These are phyloP conservation scores for Homarus gammarus DNA, from an alignment of 2,888 invertebrate species.

Conservation along the genomic window DNA sequence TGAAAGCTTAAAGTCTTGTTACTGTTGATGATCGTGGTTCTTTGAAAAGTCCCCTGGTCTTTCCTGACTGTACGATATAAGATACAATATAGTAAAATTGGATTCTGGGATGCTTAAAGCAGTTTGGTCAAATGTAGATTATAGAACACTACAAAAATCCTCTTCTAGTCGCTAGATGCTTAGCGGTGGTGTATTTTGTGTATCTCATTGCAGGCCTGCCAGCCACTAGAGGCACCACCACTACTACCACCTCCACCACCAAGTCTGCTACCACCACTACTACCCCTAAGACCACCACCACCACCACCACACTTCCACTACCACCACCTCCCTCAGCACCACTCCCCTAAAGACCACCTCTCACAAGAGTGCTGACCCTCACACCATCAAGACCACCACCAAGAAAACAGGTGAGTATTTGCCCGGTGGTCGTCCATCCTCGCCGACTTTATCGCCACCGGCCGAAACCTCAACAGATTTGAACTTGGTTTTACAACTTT, in stretches of 20 bases:
- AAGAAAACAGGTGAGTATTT: conserved; percentile 65
- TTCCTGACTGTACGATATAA: neutral
- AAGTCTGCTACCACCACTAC: conserved; percentile 52
- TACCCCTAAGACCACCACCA: conserved; percentile 54
- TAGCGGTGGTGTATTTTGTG: conserved; percentile 41
- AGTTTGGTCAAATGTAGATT: conserved; percentile 31
- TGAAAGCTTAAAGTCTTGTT: neutral
- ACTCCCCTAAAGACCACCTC: conserved; percentile 48
- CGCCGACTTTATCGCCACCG: too few species aligned
- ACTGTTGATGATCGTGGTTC: neutral
- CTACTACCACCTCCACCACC: conserved; percentile 61
- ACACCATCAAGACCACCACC: conserved; percentile 45
- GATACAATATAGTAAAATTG: neutral
- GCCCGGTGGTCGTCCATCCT: neutral
- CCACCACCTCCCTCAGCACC: conserved; percentile 51
- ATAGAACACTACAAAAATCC: conserved; percentile 38
- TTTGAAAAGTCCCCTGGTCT: neutral
- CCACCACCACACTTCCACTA: too few species aligned
- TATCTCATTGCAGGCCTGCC: conserved; percentile 52
- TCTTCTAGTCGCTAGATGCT: conserved; percentile 55
- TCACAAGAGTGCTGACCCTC: conserved; percentile 55
- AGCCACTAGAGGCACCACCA: conserved; percentile 54
- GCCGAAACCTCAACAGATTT: too few species aligned
- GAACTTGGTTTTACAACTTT: too few species aligned
- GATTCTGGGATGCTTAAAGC: neutral